phyloP scores from a whole-genome alignment of 2,888 invertebrate genomes.

The Lumbricus terrestris region DNA sequence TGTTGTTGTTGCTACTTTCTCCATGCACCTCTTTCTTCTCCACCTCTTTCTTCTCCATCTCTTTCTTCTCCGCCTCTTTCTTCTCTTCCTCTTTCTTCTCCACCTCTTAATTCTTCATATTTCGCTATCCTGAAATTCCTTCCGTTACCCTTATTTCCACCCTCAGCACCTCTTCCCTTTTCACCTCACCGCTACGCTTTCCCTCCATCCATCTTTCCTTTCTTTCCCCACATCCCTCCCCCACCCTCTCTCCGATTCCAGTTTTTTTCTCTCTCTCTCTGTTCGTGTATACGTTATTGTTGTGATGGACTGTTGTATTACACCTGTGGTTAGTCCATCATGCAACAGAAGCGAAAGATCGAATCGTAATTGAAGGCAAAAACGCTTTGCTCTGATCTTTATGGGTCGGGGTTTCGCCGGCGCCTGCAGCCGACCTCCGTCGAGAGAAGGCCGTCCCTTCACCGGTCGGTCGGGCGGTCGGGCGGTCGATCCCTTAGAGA shows the following conservation, averaged over 20 bases:
- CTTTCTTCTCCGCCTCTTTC: not conserved
- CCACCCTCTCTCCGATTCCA: not conserved
- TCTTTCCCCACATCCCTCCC: not conserved
- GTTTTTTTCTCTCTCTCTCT: not conserved
- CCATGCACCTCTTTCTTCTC: too few relatives aligned
- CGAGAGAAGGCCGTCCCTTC: not conserved
- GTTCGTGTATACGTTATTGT: not conserved
- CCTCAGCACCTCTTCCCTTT: not conserved
- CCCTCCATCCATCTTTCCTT: too few relatives aligned
- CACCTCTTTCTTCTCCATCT: not conserved
- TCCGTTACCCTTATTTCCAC: not conserved
- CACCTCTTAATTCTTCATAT: not conserved
- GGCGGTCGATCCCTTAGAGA: not conserved
- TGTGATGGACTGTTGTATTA: not conserved
- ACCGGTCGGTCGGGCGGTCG: not conserved
- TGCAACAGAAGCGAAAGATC: not conserved
- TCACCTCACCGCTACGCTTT: not conserved
- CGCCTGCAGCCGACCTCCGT: not conserved
- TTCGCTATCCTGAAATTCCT: not conserved
- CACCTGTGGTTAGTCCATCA: not conserved
- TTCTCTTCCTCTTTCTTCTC: not conserved
- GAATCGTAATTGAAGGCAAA: constrained; percentile 3
- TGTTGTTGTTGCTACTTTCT: not conserved
- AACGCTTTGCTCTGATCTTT: constrained; percentile 3
- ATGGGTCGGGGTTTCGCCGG: not conserved